Evolutionary conservation across 1,140 invertebrate species (phyloP).

Genomic region (Papilio helenus): DNA sequence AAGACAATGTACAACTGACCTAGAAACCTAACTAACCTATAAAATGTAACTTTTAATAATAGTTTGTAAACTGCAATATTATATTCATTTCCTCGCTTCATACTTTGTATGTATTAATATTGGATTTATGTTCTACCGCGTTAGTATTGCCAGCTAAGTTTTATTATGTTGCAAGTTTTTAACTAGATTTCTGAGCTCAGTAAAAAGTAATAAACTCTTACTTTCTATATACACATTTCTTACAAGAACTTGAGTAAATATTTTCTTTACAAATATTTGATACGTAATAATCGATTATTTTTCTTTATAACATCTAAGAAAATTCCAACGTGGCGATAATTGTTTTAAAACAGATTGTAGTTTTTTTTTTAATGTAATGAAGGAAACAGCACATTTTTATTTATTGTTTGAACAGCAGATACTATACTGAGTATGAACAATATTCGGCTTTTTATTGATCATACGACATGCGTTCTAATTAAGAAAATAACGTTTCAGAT

Average conservation of each 20-base stretch:
- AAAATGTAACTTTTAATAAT: conserved; percentile 27
- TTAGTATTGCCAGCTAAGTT: neutral
- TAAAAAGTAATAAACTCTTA: conserved; percentile 6
- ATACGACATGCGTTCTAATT: neutral
- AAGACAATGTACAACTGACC: conserved; percentile 10
- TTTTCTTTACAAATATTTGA: neutral
- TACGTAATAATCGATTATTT: neutral
- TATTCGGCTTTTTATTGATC: too few species aligned
- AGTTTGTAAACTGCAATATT: conserved; percentile 17
- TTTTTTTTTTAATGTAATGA: neutral
- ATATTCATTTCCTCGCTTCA: conserved; percentile 20
- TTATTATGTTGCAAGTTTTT: conserved; percentile 23
- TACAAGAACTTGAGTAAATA: neutral
- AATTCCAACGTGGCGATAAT: too few species aligned
- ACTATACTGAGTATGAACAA: too few species aligned
- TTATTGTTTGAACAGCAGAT: too few species aligned
- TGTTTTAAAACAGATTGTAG: too few species aligned
- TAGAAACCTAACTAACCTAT: conserved; percentile 24
- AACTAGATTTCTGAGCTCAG: conserved; percentile 9
- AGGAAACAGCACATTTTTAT: too few species aligned
- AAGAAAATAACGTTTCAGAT: conserved; percentile 55
- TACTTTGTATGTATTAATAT: conserved; percentile 26
- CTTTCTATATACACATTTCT: neutral
- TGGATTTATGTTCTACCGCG: conserved; percentile 1
- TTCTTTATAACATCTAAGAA: too few species aligned